Evolutionary conservation across 2,113 vertebrate species (phyloP).

Genomic region (Crocuta crocuta): DNA sequence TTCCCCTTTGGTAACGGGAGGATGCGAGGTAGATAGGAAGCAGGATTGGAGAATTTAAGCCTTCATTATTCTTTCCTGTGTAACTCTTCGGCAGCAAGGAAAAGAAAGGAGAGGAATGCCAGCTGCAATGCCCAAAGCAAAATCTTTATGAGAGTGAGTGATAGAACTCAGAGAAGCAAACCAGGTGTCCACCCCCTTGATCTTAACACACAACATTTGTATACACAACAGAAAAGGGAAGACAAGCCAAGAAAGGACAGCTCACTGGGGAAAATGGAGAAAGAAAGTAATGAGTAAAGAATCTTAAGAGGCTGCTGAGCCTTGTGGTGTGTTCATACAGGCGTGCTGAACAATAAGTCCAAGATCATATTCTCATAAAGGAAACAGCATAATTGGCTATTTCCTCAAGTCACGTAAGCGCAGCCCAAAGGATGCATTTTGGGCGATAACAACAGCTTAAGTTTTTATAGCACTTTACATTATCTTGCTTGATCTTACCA

Average conservation of each 20-base stretch:
- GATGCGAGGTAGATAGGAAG: conserved; percentile 66
- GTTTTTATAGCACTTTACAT: conserved; percentile 26
- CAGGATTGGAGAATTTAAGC: conserved; percentile 37
- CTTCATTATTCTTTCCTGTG: conserved; percentile 68
- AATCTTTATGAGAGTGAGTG: conserved; percentile 66
- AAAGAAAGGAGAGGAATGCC: conserved; percentile 63
- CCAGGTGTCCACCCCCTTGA: conserved; percentile 76
- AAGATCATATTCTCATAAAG: conserved; percentile 36
- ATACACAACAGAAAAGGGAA: conserved; percentile 34
- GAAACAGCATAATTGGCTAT: not conserved
- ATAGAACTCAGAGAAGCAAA: conserved; percentile 52
- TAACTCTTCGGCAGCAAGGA: not conserved
- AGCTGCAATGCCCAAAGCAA: conserved; percentile 81
- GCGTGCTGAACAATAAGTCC: not conserved
- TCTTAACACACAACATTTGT: conserved; percentile 78
- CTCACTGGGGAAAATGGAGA: not conserved
- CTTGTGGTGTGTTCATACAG: not conserved
- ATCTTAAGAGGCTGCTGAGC: not conserved
- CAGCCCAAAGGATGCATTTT: conserved; percentile 18
- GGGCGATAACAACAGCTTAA: not conserved
- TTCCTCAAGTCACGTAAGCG: not conserved
- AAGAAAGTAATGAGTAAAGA: not conserved
- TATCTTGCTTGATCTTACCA: conserved; percentile 41
- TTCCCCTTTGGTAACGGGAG: conserved; percentile 78
- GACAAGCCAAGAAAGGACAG: conserved; percentile 24